Evolutionary conservation across 2,888 invertebrate genomes (phyloP), one percentile per base, ranked within the genome.

Genomic region (Heliconius sara): DNA sequence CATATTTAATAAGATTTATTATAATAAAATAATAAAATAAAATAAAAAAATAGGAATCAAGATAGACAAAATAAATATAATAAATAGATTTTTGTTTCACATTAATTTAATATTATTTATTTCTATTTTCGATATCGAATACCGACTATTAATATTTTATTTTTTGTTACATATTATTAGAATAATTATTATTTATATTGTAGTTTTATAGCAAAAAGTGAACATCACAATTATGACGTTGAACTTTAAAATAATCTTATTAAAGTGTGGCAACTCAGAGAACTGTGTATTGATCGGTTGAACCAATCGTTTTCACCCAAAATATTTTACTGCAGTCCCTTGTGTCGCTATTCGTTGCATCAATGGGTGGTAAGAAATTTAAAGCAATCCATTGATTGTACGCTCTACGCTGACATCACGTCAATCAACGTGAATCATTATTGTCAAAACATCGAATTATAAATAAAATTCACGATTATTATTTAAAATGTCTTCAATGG

Each of bases 401-500:
- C 80, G 81, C 89, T 79, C 76, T 70, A 80, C 80, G 82, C 89
- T 91, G 88, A 91, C 92, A 91, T 92, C 91, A 92, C 89, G 89
- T 88, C 88, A 87, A 87, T 91, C 90, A 84, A 85, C 85, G 93
- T 93, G 91, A 93, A 92, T 91, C 88, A 91, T 90, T 89, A 86
- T 90, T 90, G 90, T 91, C 91, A 90, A 89, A 85, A 86, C 87
- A 88, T 85, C 86, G 84, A 85, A 83, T 84, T 85, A 75, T 84
- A 85, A 82, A 85, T 83, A 84, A 83, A 83, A 86, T 47, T 47
- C 84, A 83, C 85, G 85, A 84, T 81, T 84, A 83, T 83, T 81
- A 83, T 70, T 63, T 76, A 79, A 87, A 88, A 94, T 95, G 95
- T 90, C 93, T 89, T 87, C 93, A 87, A 87, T 93, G 91, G 94